A percentile compares a stretch with the other conserved stretches of the same genome.
Conservation (phyloP, 2,113 vertebrate species). For the Ophiodon elongatus region DNA sequence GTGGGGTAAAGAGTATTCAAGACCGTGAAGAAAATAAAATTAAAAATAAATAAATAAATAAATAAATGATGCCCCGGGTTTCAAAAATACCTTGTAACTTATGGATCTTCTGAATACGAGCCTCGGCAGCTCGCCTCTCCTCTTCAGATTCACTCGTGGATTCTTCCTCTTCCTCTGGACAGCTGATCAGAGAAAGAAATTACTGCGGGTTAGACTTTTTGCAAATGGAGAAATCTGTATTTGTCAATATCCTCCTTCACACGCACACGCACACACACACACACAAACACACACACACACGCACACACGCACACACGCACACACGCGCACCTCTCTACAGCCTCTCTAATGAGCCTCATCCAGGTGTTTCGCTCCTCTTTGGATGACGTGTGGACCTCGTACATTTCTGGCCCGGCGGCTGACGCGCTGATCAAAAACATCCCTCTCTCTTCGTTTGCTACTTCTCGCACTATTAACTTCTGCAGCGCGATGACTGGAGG, state of each 20-base stretch:
- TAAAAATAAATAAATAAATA: no score
- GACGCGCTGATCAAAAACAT: constrained; percentile 98
- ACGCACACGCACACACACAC: not conserved
- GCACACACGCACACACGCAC: not conserved
- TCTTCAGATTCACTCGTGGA: constrained; percentile 91
- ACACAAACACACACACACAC: constrained; percentile 2
- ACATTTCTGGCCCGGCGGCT: constrained; percentile 95
- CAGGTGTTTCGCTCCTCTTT: constrained; percentile 94
- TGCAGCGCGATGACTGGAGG: constrained; percentile 94
- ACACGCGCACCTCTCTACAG: constrained; percentile 90
- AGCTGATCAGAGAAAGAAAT: constrained; percentile 81
- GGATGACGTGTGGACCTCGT: constrained; percentile 92
- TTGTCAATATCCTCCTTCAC: not conserved
- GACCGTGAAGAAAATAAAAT: no score
- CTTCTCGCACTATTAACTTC: constrained; percentile 96
- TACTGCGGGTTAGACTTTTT: not conserved
- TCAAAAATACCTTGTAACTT: constrained; percentile 89
- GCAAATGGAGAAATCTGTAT: not conserved
- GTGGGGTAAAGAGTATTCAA: not conserved
- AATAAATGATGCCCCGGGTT: not conserved
- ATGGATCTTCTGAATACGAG: constrained; percentile 89
- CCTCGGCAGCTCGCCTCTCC: constrained; percentile 89
- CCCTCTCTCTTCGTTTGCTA: constrained; percentile 95
- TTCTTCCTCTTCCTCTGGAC: constrained; percentile 92
- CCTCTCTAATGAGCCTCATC: constrained; percentile 95